Evolutionary conservation across 2,113 vertebrate genomes (phyloP), one percentile per base, ranked within the genome.

Genomic region (Dissostichus mawsoni): DNA sequence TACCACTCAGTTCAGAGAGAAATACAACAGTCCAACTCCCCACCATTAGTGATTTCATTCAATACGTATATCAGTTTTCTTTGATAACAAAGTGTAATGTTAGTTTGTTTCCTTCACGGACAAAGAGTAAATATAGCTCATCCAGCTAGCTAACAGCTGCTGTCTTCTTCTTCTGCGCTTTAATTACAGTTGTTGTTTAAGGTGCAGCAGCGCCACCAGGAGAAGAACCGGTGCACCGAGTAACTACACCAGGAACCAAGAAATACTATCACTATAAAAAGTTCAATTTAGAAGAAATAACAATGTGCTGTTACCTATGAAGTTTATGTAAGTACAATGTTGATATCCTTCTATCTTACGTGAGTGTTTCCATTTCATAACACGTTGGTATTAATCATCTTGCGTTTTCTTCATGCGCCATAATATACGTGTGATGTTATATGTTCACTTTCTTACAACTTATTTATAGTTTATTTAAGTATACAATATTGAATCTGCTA

Each of bases 1-100:
- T 16, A 92, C 92, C 90, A 76, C 82, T 84, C 56, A 62, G 36
- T 29, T 56, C 59, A 62, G n/a, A 73, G 63, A 74, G 5, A 33
- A 59, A 20, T 10, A 14, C 1, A 17, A 33, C 4, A 48, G 14
- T 52, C 16, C 36, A 58, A 33, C 2, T 41, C 14, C 29, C 25
- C 67, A 84, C 9, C 90, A 92, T 90, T 16, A 45, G 74, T 7
- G 11, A 36, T 13, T 58, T 57, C n/a, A 51, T 69, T 14, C 41
- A 52, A 50, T 0, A 20, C n/a, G 51, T 9, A 3, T 44, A 29
- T 52, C 4, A 5, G 5, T 33, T 2, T 0, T 25, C 11, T 72
- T 25, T 18, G 47, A 68, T 3, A 18, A 76, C 11, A 52, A 75
- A 16, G n/a, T 13, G 3, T 50, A 14, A 41, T 58, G 5, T 56